These are phyloP conservation scores for Sinocyclocheilus anshuiensis DNA, from an alignment of 2,113 vertebrate genomes.

Conservation along the genomic window DNA sequence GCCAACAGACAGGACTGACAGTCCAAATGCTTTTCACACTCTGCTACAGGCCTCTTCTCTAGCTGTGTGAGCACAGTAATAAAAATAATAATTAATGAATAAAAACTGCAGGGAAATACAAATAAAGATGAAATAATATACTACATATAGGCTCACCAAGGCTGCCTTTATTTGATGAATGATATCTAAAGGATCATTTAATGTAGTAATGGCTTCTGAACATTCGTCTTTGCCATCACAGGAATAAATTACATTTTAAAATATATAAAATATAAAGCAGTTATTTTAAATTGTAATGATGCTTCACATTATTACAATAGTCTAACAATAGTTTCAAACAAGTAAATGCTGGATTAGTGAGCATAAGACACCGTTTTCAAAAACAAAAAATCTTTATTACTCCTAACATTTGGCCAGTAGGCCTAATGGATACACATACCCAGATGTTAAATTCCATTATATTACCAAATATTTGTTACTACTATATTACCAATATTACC, in stretches of 20 bases:
- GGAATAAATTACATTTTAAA: no score
- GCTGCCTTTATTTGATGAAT: not conserved
- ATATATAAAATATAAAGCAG: no score
- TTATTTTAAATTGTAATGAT: no score
- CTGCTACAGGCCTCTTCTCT: constrained; percentile 87
- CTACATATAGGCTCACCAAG: not conserved
- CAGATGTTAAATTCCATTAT: not conserved
- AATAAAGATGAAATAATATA: constrained; percentile 11
- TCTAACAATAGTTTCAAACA: no score
- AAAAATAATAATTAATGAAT: constrained; percentile 30
- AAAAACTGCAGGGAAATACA: not conserved
- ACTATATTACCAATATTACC: not conserved
- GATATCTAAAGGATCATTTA: no score
- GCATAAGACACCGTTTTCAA: no score
- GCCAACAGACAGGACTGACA: constrained; percentile 87
- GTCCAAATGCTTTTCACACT: constrained; percentile 85
- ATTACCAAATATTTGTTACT: not conserved
- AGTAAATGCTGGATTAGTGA: no score
- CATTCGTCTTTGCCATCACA: no score
- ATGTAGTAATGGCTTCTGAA: no score
- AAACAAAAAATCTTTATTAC: not conserved
- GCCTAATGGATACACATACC: not conserved
- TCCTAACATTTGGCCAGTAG: not conserved
- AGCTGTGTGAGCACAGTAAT: constrained; percentile 74
- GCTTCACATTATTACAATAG: no score